Evolutionary conservation across 2,113 vertebrate genomes (phyloP).

Genomic region (Mugil cephalus): DNA sequence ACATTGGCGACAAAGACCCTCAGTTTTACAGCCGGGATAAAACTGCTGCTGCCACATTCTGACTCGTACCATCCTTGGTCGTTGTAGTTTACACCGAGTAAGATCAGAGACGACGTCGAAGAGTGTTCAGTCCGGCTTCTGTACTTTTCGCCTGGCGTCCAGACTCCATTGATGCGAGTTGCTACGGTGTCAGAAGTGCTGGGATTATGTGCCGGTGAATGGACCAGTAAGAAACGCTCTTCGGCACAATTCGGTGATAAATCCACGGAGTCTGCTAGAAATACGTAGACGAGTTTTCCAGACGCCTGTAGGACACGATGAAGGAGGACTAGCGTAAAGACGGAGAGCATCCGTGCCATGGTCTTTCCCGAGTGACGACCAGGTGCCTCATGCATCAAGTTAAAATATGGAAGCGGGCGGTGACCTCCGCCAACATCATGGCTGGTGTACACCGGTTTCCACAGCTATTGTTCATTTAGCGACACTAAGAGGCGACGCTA

Average conservation of each 20-base stretch:
- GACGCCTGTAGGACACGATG: too few species aligned
- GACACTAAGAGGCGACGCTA: too few species aligned
- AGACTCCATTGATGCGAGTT: neutral
- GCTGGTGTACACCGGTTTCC: too few species aligned
- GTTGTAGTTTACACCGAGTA: neutral
- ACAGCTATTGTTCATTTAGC: too few species aligned
- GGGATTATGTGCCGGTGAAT: neutral
- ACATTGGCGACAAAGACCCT: neutral
- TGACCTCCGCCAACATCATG: too few species aligned
- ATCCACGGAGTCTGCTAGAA: neutral
- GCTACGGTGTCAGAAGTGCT: neutral
- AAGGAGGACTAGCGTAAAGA: too few species aligned
- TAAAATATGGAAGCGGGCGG: too few species aligned
- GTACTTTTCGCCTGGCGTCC: neutral
- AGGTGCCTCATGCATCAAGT: too few species aligned
- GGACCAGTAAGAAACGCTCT: neutral
- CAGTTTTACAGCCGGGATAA: neutral
- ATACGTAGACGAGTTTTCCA: too few species aligned
- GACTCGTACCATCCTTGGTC: conserved; percentile 1
- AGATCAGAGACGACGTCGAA: neutral
- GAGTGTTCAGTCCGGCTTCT: neutral
- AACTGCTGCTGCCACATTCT: accelerated
- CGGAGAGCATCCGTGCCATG: too few species aligned
- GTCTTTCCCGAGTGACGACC: too few species aligned
- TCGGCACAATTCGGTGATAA: neutral